phyloP scores from a whole-genome alignment of 2,888 invertebrate species.

The Aporophyla nigra region DNA sequence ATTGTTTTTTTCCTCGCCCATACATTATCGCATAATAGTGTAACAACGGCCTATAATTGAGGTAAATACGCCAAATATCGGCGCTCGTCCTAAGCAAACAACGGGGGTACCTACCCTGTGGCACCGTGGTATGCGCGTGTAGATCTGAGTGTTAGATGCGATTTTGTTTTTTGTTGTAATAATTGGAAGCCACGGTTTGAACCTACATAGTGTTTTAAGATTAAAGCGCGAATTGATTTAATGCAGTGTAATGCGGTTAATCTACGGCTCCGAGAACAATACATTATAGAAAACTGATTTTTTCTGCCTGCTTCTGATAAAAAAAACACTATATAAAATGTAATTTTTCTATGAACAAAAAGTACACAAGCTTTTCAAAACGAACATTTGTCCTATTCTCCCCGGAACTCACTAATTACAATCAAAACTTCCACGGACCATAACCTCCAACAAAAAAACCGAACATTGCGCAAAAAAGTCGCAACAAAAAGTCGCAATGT shows the following conservation, averaged over 20 bases:
- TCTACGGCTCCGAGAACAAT: not conserved
- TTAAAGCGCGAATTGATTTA: not conserved
- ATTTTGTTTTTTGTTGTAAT: conserved; percentile 11
- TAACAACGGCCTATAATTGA: conserved; percentile 78
- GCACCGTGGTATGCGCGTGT: conserved; percentile 26
- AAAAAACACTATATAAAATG: not conserved
- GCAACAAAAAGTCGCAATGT: conserved; percentile 68
- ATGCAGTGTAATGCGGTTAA: not conserved
- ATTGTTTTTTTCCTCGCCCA: conserved; percentile 61
- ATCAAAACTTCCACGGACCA: conserved; percentile 10
- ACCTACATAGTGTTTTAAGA: not conserved
- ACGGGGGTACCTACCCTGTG: conserved; percentile 49
- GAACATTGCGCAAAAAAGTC: conserved; percentile 30
- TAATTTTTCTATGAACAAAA: not conserved
- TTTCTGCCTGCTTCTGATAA: not conserved
- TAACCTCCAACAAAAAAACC: conserved; percentile 22
- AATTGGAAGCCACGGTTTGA: not conserved
- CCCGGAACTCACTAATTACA: conserved; percentile 41
- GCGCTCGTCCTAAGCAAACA: conserved; percentile 81
- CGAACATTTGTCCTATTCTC: conserved; percentile 13
- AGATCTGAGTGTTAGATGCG: conserved; percentile 44
- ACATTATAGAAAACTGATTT: not conserved
- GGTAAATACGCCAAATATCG: conserved; percentile 78
- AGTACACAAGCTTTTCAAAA: not conserved
- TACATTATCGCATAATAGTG: conserved; percentile 72